phyloP scores from a whole-genome alignment of 1,140 invertebrate species.

The Idris sp. region DNA sequence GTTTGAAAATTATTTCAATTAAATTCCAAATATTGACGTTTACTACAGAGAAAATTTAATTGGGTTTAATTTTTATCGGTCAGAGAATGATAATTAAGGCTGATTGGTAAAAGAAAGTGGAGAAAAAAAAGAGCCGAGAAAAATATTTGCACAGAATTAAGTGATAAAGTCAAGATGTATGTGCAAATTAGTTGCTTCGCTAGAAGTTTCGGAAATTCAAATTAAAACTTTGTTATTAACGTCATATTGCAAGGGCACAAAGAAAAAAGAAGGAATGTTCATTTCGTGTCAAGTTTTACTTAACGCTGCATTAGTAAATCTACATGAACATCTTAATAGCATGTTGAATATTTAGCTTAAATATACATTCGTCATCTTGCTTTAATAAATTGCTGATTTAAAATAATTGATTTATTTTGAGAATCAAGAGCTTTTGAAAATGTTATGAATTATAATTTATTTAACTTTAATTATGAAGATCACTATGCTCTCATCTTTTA shows the following conservation, averaged over 20 bases:
- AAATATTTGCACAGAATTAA: no score
- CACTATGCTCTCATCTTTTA: constrained; percentile 11
- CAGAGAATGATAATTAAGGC: no score
- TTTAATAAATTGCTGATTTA: constrained; percentile 19
- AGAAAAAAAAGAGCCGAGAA: constrained; percentile 9
- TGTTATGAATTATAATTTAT: no score
- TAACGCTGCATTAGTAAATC: constrained; percentile 13
- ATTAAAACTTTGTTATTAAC: constrained; percentile 40
- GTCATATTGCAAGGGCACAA: constrained; percentile 13
- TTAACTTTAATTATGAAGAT: no score
- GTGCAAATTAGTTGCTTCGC: constrained; percentile 26
- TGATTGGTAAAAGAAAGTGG: constrained; percentile 10
- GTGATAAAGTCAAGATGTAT: constrained; percentile 31
- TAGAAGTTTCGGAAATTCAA: constrained; percentile 29
- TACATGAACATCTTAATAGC: constrained; percentile 1
- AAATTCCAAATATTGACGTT: no score
- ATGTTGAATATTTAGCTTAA: constrained; percentile 11
- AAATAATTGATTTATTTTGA: no score
- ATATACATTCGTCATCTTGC: constrained; percentile 8
- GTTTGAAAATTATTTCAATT: no score
- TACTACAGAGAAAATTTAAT: no score
- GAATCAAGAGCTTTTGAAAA: no score
- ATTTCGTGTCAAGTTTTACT: constrained; percentile 35
- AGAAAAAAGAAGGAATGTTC: constrained; percentile 13
- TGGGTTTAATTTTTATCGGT: no score